Percentiles rank a stretch among this genome's conserved stretches.
Evolutionary conservation across 2,113 vertebrate genomes (phyloP).

Genomic region (Cebidichthys violaceus): DNA sequence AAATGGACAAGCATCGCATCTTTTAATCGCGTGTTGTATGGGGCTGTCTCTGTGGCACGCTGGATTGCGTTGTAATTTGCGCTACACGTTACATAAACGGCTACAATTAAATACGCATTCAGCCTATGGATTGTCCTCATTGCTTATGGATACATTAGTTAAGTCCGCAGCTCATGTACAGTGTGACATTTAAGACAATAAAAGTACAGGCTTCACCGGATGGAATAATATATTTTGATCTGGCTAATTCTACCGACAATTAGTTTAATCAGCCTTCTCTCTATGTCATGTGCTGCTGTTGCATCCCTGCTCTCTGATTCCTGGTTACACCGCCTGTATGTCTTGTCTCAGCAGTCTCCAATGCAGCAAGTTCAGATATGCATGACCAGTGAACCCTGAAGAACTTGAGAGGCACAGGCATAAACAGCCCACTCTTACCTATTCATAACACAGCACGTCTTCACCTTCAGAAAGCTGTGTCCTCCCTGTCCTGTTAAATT

Average conservation of each 20-base stretch:
- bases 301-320: constrained; percentile 1
- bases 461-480: constrained; percentile 11
- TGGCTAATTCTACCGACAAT: neutral
- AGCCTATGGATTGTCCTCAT: neutral
- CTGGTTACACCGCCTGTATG: constrained; percentile 22
- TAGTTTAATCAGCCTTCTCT: neutral
- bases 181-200: neutral
- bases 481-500: neutral
- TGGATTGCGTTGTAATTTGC: neutral
- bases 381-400: constrained; percentile 60
- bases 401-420: constrained; percentile 57
- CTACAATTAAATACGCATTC: neutral
- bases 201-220: neutral
- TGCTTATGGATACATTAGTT: neutral
- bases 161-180: neutral
- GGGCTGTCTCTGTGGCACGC: neutral
- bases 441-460: constrained; percentile 36
- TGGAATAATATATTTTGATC: neutral
- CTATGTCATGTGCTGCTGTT: neutral
- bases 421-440: constrained; percentile 29
- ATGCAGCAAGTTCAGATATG: constrained; percentile 72
- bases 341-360: constrained; percentile 59
- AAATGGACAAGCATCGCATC: neutral
- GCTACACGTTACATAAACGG: constrained; percentile 28
- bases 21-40: neutral